Evolutionary conservation across 1,140 invertebrate species (phyloP), one percentile per base, ranked within the genome.

Genomic region (Zaprionus inermis): DNA sequence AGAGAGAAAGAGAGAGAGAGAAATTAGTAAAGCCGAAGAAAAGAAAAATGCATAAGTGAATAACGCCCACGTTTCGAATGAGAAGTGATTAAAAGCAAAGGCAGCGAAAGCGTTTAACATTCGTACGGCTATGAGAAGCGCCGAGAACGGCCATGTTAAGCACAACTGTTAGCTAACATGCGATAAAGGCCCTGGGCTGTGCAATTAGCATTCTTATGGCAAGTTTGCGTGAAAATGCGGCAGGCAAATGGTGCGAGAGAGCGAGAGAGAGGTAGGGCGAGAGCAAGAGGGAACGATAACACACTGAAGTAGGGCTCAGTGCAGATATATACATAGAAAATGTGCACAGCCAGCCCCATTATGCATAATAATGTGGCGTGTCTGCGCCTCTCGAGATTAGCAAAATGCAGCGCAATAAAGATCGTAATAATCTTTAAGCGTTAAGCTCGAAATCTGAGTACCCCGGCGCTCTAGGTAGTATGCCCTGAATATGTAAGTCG

Each of bases 81-180:
- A 49, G 12, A 61, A 61, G 24, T 41, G 24, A 46, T 49, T 38
- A 59, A 59, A 61, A 32, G 1, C 3, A 32, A 36, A 30, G 10
- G 2, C 22, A 16, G 22, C 20, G 14, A 57, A 67, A 36, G 12
- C 49, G 28, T 59, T 59, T 54, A 60, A 59, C 38, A 30, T 49
- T 64, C 0, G 18, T 18, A 11, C 24, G 11, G 10, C 73, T 24
- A 6, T 72, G 75, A 74, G 70, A 65, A 70, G 49, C 57, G 58
- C 67, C 1, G 24, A 67, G 72, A 64, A 49, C 4, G 51, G 57
- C 11, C 24, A 58, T 67, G 34, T 63, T 51, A 63, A 57, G 30
- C 51, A 24, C 46, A 76, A 76, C 68, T 77, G 55, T 41, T 65
- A 59, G 18, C 36, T 28, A 69, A 69, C 71, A 82, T 78, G 79